Base-by-base conservation (phyloP, 2,888 invertebrate genomes). In the Dorcus parallelipipedus region DNA sequence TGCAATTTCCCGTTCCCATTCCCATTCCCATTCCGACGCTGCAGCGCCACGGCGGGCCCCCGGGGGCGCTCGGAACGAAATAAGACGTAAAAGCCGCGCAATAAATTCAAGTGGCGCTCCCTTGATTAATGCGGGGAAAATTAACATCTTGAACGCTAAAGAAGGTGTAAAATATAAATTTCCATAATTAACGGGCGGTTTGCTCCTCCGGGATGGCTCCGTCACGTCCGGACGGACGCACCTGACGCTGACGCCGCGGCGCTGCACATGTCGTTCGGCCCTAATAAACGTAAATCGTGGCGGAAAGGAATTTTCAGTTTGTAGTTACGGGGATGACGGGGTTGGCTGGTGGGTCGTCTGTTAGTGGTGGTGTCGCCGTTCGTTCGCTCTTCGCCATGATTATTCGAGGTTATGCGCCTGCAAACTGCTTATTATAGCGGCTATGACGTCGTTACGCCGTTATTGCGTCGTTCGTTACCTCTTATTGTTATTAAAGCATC, bases 401-500 rank as follows among this genome's bases (percentile, higher is more conserved):
- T 10, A 45, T 45, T 45, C 45, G 45, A 45, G 45, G 45, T 45
- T 10, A 45, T 45, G 20, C 45, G 45, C 45, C 23, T 20, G 45
- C 45, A 45, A 20, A 45, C 45, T 45, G 45, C 45, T 45, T 45
- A 45, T 45, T 45, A 45, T 23, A 23, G 45, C 23, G 14, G 9
- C 17, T 45, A 45, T 23, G 45, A 10, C 45, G 20, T 45, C 45
- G 45, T 45, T 45, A 45, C 20, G 17, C 9, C 45, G 45, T 45
- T 45, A 45, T 45, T 10, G n/a, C 45, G 23, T 23, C 20, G 20
- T 10, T 45, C 23, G 45, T 45, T 45, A 10, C 45, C 23, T 23
- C 20, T 20, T 45, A 45, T 45, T 45, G 45, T 45, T 45, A 45
- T 45, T 45, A 45, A 45, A 45, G 23, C 23, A 45, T 45, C 45